Evolutionary conservation across 2,797 vertebrate species (phyloP), one percentile per base, ranked within the genome.

Genomic region (Lophotriccus pileatus): DNA sequence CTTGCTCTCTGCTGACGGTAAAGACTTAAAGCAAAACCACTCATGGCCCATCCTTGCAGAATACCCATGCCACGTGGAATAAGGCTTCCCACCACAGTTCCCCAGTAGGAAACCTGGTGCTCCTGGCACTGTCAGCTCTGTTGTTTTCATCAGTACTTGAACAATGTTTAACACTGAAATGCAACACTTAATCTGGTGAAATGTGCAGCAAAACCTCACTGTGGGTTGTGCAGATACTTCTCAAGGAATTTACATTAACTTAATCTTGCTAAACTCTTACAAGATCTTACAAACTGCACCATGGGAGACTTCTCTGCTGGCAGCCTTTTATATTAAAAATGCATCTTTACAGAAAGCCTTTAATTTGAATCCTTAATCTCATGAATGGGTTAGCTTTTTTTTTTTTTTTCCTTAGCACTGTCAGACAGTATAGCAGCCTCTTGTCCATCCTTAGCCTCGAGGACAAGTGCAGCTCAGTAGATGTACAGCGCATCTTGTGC

Each of bases 201-300:
- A 62, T 1, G 2, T 28, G 15, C 77, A 88, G 15, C 44, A 64
- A 63, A 82, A 44, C 10, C 64, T 66, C 41, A 7, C 30, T 44
- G 41, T 53, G 60, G 46, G 28, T 59, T 84, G 28, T 27, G 7
- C 21, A 84, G 67, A 78, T 41, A 63, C 28, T 63, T 55, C 66
- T 81, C 56, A 73, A 86, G 41, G 58, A 52, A 87, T 78, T 69
- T 81, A 43, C 68, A 69, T 58, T n/a, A 32, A 36, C 67, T 77
- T 91, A 95, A 95, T 93, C 91, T 91, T 7, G 1, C 79, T 92
- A 89, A 95, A 95, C 78, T 81, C 75, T 79, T 81, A 93, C 10
- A 80, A 87, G 50, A 84, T 67, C 24, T 55, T 91, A 39, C 88
- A 87, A 46, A 87, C 19, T 52, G 90, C 70, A 79, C 68, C 70